Percentiles rank a stretch among this genome's conserved stretches.
phyloP scores from a whole-genome alignment of 2,888 invertebrate species.

The Cryptosula pallasiana region DNA sequence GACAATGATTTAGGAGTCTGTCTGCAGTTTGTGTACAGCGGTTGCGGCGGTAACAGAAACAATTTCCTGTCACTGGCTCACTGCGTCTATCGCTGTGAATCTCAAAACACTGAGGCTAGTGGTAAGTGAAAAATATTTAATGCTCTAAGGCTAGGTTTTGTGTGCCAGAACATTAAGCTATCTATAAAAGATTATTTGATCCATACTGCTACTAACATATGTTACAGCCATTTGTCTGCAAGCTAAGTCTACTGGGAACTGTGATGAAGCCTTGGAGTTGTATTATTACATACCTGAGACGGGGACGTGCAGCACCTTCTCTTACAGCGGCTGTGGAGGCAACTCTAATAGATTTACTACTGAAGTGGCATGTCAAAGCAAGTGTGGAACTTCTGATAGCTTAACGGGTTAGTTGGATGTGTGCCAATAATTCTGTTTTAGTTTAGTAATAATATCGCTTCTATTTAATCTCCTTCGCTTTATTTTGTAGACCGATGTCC shows the following conservation, averaged over 20 bases:
- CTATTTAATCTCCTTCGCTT: too few species aligned
- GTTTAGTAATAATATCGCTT: too few species aligned
- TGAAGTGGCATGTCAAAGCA: conserved; percentile 24
- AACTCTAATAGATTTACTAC: conserved; percentile 28
- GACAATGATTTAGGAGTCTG: conserved; percentile 66
- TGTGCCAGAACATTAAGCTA: too few species aligned
- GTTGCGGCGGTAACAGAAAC: conserved; percentile 77
- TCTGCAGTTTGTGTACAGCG: conserved; percentile 75
- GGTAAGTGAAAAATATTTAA: background rate
- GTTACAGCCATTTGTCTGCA: conserved; percentile 34
- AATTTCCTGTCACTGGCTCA: conserved; percentile 36
- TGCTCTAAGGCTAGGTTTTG: too few species aligned
- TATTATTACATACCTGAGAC: conserved; percentile 31
- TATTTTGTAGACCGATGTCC: background rate
- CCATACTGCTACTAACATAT: too few species aligned
- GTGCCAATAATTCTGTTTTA: too few species aligned
- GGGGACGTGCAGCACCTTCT: conserved; percentile 28
- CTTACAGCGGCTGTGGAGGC: conserved; percentile 27
- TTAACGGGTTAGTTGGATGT: background rate
- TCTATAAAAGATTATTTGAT: background rate
- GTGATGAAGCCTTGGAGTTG: conserved; percentile 29
- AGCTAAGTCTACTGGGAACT: conserved; percentile 35
- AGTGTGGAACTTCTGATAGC: background rate
- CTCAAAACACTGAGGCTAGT: background rate
- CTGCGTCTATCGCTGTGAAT: conserved; percentile 32